Conservation (phyloP, 2,888 invertebrate species). For the Drosophila merina region DNA sequence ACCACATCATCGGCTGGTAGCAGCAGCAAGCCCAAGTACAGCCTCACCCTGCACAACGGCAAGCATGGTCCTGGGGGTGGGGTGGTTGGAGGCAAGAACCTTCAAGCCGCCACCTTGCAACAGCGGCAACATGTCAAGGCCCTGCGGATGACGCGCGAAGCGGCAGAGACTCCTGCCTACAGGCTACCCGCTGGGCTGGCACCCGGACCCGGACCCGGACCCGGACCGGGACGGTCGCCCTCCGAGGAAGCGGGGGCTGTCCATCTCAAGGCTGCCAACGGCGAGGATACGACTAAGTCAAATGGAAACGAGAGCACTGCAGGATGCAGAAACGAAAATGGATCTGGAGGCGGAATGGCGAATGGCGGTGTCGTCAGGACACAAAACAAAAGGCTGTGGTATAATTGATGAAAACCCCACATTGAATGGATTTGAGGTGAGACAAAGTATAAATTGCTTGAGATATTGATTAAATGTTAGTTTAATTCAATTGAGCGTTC, state of each 20-base stretch:
- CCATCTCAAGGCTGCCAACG: conserved; percentile 59
- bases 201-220: neutral
- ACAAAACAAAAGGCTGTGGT: conserved; percentile 82
- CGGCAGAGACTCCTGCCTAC: conserved; percentile 46
- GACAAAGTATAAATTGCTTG: conserved; percentile 22
- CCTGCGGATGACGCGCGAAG: conserved; percentile 66
- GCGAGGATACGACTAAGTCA: conserved; percentile 62
- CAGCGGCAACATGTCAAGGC: conserved; percentile 72
- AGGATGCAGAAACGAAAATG: conserved; percentile 8
- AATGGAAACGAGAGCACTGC: conserved; percentile 45
- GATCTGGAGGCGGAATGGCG: conserved; percentile 44
- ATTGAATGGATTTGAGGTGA: conserved; percentile 81
- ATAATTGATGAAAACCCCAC: conserved; percentile 82
- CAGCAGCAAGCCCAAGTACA: conserved; percentile 66
- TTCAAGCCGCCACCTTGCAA: conserved; percentile 46
- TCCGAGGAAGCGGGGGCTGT: conserved; percentile 58
- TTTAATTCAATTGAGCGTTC: neutral
- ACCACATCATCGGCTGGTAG: conserved; percentile 17
- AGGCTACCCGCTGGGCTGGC: conserved; percentile 53
- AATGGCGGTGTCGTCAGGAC: conserved; percentile 62
- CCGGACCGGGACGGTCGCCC: conserved; percentile 45
- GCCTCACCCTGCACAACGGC: conserved; percentile 74
- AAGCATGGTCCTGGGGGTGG: conserved; percentile 50
- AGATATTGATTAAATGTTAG: neutral
- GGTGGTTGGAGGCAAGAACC: conserved; percentile 22